Evolutionary conservation across 2,113 vertebrate species (phyloP), one percentile per base, ranked within the genome.

Genomic region (Centropus bengalensis): DNA sequence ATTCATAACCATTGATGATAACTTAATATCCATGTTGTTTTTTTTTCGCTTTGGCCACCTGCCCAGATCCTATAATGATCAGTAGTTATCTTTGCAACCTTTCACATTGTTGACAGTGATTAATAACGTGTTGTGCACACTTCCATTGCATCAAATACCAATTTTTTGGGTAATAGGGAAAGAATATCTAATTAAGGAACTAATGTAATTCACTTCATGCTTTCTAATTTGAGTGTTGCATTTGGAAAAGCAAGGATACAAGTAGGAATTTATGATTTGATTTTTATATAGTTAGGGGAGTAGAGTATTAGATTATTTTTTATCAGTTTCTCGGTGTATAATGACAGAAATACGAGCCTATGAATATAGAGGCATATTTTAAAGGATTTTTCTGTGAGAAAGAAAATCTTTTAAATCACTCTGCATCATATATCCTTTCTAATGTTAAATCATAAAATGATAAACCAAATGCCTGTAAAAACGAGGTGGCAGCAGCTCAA

Each of bases 21-120:
- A 97, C 95, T 97, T 94, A 92, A 96, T 96, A 92, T 87, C 73
- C 14, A 24, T 96, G 9, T 80, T 70, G 32, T 52, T 70, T 44
- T 42, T 28, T 56, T 28, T 45, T 28, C 33, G 74, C 58, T 67
- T 76, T 98, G 97, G 97, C 94, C 74, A 62, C 5, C 20, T 96
- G 94, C 96, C 97, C 89, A 91, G 88, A 86, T 93, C 91, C 66
- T 5, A 1, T 38, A 94, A 93, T 8, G 94, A 96, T 73, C 81
- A 91, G 77, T 56, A 62, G 84, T 97, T 96, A 94, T 96, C 96
- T 91, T 56, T 63, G 23, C 58, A 85, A 96, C 97, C 96, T 97
- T 97, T 96, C 74, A 79, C 82, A 85, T 93, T 93, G 90, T 96
- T 89, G 94, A 89, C 82, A 87, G 88, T 91, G 86, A 96, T 93